Base-by-base conservation (phyloP, 1,140 invertebrate genomes). In the Hyphantria cunea region DNA sequence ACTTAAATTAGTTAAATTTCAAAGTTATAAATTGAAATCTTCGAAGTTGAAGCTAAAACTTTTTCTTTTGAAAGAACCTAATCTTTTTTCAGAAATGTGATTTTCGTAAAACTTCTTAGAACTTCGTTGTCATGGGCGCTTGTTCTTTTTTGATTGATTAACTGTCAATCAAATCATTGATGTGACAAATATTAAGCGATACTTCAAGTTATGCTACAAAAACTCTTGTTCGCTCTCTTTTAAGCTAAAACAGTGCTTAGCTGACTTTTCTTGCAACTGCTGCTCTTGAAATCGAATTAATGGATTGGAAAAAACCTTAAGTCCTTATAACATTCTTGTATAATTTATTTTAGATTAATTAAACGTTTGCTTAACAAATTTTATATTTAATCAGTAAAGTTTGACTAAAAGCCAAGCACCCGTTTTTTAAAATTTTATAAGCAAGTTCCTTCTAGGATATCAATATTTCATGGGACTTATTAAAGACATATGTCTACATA, bases 101-200 rank as follows among this genome's bases (percentile, higher is more conserved):
- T 44, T 48, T 14, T 12, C 11, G 14, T n/a, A n/a, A 48, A 12
- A 32, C 47, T 56, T 56, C 54, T 33, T 56, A 31, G 4, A 49
- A 10, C 14, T 37, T 48, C 14, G 44, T 56, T 58, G 55, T 54
- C 52, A 42, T 12, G n/a, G n/a, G 15, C 8, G 25, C 55, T 49
- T 25, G n/a, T 13, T 25, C 7, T 3, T n/a, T 50, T 4, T 31
- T 60, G 49, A 61, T 61, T 41, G 50, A 61, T 61, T 49, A 39
- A 25, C n/a, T 52, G 59, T 61, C 59, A 52, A 61, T 61, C 59
- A 61, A 44, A 10, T 10, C 49, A 45, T 51, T 61, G 48, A 15
- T 51, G 48, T 17, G 48, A 52, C 59, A 53, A 61, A 61, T 61
- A 61, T 61, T 61, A 37, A 37, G 33, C 14, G 55, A 58, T 58